Percentiles rank a stretch among this genome's conserved stretches.
Evolutionary conservation across 2,888 invertebrate genomes (phyloP).

Genomic region (Scrobipalpa costella): DNA sequence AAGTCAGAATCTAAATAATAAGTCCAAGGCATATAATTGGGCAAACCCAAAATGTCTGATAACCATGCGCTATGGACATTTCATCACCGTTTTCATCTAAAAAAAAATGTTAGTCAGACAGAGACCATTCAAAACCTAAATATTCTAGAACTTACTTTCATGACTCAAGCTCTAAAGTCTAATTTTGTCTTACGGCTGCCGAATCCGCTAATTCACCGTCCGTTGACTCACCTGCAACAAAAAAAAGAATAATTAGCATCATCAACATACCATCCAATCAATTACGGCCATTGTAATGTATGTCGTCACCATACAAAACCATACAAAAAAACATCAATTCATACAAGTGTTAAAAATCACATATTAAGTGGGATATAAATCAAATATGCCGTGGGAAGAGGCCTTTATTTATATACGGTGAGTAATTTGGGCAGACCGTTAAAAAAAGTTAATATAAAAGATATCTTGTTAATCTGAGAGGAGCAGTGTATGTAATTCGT

Average conservation of each 20-base stretch:
- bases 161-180: background rate
- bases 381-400: conserved; percentile 37
- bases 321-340: conserved; percentile 39
- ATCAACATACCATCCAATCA: conserved; percentile 22
- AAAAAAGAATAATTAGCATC: conserved; percentile 37
- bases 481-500: background rate
- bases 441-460: conserved; percentile 4
- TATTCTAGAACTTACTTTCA: no score
- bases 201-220: no score
- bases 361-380: conserved; percentile 36
- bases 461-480: background rate
- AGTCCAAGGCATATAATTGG: no score
- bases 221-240: conserved; percentile 52
- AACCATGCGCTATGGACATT: no score
- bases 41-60: no score
- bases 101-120: no score
- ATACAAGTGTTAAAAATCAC: conserved; percentile 35
- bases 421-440: conserved; percentile 19
- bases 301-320: conserved; percentile 5
- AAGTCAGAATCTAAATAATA: no score
- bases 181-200: background rate
- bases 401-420: conserved; percentile 13
- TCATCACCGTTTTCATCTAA: no score
- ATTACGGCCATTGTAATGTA: background rate
- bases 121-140: no score